Evolutionary conservation across 2,888 invertebrate genomes (phyloP).

Genomic region (Brachyptera putata): DNA sequence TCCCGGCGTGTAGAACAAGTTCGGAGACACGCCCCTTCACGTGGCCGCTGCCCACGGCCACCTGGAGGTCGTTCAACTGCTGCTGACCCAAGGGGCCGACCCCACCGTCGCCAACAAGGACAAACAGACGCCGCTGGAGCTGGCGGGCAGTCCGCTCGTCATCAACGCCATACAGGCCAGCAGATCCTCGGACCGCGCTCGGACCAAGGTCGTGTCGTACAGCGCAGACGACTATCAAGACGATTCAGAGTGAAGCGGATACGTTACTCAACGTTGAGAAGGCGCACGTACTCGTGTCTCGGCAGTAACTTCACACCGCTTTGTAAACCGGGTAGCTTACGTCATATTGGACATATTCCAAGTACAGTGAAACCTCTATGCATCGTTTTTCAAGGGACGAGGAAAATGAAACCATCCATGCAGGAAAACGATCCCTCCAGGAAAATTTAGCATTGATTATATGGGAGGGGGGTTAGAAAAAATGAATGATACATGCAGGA

Average conservation of each 20-base stretch:
- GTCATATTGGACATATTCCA: too few species aligned
- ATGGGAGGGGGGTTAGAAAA: too few species aligned
- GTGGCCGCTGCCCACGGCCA: constrained; percentile 59
- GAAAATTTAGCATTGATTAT: too few species aligned
- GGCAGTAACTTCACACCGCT: too few species aligned
- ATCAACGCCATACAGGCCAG: constrained; percentile 43
- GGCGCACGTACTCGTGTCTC: too few species aligned
- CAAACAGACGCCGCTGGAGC: constrained; percentile 49
- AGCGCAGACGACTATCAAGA: constrained; percentile 45
- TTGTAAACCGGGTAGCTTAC: too few species aligned
- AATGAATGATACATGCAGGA: too few species aligned
- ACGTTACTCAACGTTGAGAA: background rate
- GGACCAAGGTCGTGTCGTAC: constrained; percentile 38
- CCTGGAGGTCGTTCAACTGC: constrained; percentile 49
- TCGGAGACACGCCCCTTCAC: constrained; percentile 62
- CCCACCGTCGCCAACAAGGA: constrained; percentile 51
- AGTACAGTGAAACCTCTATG: too few species aligned
- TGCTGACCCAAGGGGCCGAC: constrained; percentile 52
- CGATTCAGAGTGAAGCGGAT: constrained; percentile 45
- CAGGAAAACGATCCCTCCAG: too few species aligned
- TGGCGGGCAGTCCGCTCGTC: constrained; percentile 48
- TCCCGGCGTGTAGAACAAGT: constrained; percentile 54
- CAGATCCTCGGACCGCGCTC: constrained; percentile 31
- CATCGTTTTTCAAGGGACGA: too few species aligned
- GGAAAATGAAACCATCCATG: too few species aligned